Evolutionary conservation across 2,113 vertebrate species (phyloP).

Genomic region (Urocynchramus pylzowi): DNA sequence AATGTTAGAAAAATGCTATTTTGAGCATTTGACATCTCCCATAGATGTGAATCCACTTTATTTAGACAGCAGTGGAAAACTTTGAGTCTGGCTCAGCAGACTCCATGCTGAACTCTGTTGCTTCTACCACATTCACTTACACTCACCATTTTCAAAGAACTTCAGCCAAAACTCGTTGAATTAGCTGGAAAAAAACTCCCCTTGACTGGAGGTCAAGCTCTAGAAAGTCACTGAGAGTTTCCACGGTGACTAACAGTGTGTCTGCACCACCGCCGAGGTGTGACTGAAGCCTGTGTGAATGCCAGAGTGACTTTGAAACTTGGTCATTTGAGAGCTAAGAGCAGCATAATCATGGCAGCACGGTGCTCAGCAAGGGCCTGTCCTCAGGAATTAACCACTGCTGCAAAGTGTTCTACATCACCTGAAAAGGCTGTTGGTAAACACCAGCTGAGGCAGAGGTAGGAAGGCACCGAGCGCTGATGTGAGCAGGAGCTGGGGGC

Average conservation of each 20-base stretch:
- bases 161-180: background rate
- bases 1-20: background rate
- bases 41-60: background rate
- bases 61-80: background rate
- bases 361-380: background rate
- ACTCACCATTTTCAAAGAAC: slow-evolving; percentile 1
- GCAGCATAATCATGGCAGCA: background rate
- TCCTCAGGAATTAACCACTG: background rate
- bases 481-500: background rate
- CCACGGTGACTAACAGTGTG: background rate
- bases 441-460: background rate
- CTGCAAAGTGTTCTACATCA: background rate
- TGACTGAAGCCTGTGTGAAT: background rate
- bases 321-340: background rate
- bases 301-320: background rate
- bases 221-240: background rate
- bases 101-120: background rate
- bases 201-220: background rate
- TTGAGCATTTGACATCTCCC: background rate
- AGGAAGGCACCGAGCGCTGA: background rate
- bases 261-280: background rate
- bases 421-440: background rate
- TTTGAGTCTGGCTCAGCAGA: background rate
- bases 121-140: background rate
- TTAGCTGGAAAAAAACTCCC: background rate